These are phyloP conservation scores for Brachyptera risi DNA, from an alignment of 2,888 invertebrate genomes.

Conservation along the genomic window DNA sequence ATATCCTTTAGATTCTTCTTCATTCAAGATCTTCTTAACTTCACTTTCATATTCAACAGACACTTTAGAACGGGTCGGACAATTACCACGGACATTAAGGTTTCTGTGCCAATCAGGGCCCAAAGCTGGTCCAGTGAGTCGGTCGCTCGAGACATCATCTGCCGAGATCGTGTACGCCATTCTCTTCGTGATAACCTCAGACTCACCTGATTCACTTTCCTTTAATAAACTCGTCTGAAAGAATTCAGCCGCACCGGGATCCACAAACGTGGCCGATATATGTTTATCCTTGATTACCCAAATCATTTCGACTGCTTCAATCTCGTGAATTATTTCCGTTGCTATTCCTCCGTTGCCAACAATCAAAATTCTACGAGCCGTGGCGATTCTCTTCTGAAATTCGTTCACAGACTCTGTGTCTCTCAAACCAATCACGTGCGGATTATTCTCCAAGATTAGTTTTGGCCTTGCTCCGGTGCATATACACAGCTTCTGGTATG, in stretches of 20 bases:
- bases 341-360: constrained; percentile 99
- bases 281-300: constrained; percentile 94
- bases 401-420: constrained; percentile 89
- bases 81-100: constrained; percentile 54
- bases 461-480: constrained; percentile 90
- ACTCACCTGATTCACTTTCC: constrained; percentile 33
- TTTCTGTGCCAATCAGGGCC: constrained; percentile 94
- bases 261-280: constrained; percentile 91
- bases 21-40: constrained; percentile 35
- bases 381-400: constrained; percentile 65
- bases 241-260: constrained; percentile 93
- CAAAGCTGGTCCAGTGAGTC: constrained; percentile 75
- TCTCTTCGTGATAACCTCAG: constrained; percentile 49
- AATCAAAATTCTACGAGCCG: constrained; percentile 69
- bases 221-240: constrained; percentile 58
- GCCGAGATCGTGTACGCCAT: constrained; percentile 56
- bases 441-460: constrained; percentile 58
- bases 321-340: constrained; percentile 89
- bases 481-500: constrained; percentile 79
- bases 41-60: constrained; percentile 48
- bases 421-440: constrained; percentile 79
- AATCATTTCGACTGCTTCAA: constrained; percentile 75
- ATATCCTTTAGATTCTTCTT: constrained; percentile 42
- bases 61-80: constrained; percentile 42
- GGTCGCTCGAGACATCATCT: constrained; percentile 36